Conservation (phyloP, 2,797 vertebrate genomes). For the Vespertilio murinus region DNA sequence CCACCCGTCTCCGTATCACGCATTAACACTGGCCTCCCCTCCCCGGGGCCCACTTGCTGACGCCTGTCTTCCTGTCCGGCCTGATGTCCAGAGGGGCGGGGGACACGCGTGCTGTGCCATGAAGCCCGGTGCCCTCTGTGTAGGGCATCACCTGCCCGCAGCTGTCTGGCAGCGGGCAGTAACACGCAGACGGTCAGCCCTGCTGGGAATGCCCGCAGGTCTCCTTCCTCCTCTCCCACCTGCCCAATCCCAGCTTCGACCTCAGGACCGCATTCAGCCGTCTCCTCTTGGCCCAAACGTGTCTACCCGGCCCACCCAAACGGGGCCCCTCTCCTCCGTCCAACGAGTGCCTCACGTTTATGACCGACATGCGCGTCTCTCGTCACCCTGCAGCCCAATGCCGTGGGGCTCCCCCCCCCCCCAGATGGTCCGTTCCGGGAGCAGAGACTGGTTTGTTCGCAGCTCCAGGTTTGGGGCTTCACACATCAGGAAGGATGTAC, state of each 20-base stretch:
- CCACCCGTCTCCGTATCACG: not conserved
- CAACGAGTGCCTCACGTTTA: not conserved
- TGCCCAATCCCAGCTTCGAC: not conserved
- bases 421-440: not conserved
- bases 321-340: not conserved
- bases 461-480: not conserved
- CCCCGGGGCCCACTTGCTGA: not conserved
- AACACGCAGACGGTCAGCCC: too few relatives aligned
- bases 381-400: not conserved
- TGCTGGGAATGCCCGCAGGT: too few relatives aligned
- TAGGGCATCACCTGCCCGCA: not conserved
- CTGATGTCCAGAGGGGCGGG: not conserved
- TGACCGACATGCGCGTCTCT: not conserved
- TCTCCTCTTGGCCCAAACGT: not conserved
- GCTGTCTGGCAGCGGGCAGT: too few relatives aligned
- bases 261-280: too few relatives aligned
- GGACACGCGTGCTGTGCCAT: too few relatives aligned
- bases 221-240: not conserved
- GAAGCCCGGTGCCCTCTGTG: not conserved
- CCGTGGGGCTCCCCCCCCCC: not conserved
- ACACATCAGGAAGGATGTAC: not conserved
- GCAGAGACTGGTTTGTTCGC: not conserved
- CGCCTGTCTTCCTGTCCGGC: not conserved
- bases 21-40: not conserved
- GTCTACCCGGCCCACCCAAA: not conserved